These are phyloP conservation scores for Drosophila ficusphila DNA, from an alignment of 1,140 invertebrate species.

Conservation along the genomic window DNA sequence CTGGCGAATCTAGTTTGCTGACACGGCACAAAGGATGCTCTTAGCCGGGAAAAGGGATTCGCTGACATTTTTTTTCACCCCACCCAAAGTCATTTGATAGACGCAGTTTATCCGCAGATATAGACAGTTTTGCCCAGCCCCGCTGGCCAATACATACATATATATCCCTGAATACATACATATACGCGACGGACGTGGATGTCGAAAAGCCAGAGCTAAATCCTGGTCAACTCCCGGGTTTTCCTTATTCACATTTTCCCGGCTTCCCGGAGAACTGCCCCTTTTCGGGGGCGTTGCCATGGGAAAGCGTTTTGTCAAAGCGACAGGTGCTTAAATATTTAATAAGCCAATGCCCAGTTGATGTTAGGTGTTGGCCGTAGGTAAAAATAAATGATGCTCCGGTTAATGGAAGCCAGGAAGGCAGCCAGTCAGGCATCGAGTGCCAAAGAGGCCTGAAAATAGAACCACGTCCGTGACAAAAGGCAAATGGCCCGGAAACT, in stretches of 20 bases:
- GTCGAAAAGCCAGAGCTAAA: slow-evolving; percentile 23
- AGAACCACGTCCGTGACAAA: slow-evolving; percentile 33
- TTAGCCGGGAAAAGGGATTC: slow-evolving; percentile 2
- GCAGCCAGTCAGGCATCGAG: background rate
- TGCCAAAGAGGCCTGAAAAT: slow-evolving; percentile 54
- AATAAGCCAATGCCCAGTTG: slow-evolving; percentile 46
- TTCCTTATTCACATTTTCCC: slow-evolving; percentile 10
- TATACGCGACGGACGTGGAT: no score
- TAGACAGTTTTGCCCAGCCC: slow-evolving; percentile 31
- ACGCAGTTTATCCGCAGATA: slow-evolving; percentile 50
- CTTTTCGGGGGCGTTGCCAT: slow-evolving; percentile 37
- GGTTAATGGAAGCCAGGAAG: slow-evolving; percentile 38
- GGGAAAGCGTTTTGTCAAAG: slow-evolving; percentile 55
- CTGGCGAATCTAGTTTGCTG: slow-evolving; percentile 39
- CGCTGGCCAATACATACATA: slow-evolving; percentile 16
- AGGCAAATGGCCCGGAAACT: slow-evolving; percentile 64
- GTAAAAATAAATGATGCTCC: slow-evolving; percentile 52
- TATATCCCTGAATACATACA: slow-evolving; percentile 17
- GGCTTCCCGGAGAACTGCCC: background rate
- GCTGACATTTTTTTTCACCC: slow-evolving; percentile 13
- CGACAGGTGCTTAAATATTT: slow-evolving; percentile 61
- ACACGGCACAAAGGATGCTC: slow-evolving; percentile 41
- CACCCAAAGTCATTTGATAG: slow-evolving; percentile 37
- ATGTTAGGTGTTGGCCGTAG: slow-evolving; percentile 25
- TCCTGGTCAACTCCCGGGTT: slow-evolving; percentile 1